Conservation (phyloP, 2,797 vertebrate species). For the Cuniculus paca region DNA sequence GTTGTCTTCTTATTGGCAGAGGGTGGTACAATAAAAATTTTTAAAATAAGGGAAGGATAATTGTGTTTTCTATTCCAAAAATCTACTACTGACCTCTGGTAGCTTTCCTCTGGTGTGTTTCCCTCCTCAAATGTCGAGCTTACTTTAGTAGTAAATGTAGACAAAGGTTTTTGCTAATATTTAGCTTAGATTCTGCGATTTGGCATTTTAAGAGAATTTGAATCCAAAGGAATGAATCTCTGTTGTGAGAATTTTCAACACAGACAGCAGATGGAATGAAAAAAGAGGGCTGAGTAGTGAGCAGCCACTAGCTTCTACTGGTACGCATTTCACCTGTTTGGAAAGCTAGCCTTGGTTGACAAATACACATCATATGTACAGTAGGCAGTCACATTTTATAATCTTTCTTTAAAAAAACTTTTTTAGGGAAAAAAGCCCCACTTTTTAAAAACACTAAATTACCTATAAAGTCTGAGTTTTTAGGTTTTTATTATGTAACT, state of each 20-base stretch:
- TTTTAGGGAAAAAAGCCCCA: background rate
- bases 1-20: slow-evolving; percentile 5
- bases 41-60: background rate
- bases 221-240: slow-evolving; percentile 31
- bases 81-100: background rate
- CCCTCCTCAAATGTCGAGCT: slow-evolving; percentile 40
- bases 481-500: background rate
- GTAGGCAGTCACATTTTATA: slow-evolving; percentile 1
- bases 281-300: background rate
- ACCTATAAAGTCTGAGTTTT: background rate
- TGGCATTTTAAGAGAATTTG: slow-evolving; percentile 32
- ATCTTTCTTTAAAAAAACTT: background rate
- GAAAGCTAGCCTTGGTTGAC: slow-evolving; percentile 20
- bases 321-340: background rate
- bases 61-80: background rate
- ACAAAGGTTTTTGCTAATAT: background rate
- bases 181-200: slow-evolving; percentile 20
- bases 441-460: background rate
- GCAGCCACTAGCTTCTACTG: background rate
- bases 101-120: background rate
- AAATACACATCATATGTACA: background rate
- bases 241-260: background rate
- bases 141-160: background rate
- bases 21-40: background rate
- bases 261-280: background rate